phyloP scores from a whole-genome alignment of 2,797 vertebrate genomes.

The Lepilemur septentrionalis region DNA sequence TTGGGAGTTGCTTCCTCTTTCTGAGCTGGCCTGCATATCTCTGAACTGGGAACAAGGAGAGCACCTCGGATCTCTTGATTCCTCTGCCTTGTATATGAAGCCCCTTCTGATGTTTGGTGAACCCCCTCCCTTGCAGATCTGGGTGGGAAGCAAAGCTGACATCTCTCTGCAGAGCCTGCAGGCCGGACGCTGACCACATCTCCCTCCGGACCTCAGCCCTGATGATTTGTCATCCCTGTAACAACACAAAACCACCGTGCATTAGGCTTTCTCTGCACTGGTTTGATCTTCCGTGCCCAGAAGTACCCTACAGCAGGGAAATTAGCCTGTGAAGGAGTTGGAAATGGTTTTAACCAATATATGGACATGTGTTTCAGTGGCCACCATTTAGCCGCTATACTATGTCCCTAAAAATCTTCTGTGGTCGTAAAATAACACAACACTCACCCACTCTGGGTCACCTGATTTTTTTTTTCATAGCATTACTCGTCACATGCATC shows the following conservation, averaged over 20 bases:
- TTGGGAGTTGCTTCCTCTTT: background rate
- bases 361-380: background rate
- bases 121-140: background rate
- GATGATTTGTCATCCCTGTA: no score
- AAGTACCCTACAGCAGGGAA: background rate
- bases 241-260: rapidly evolving
- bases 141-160: background rate
- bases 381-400: background rate
- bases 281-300: background rate
- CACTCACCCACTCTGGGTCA: background rate
- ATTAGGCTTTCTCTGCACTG: background rate
- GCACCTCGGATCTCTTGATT: background rate
- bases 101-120: background rate
- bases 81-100: background rate
- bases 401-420: background rate
- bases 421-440: background rate
- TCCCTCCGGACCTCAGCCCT: background rate
- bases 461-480: background rate
- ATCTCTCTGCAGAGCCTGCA: no score
- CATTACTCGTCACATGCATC: rapidly evolving
- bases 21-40: background rate
- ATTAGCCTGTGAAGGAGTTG: background rate
- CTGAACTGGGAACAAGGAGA: no score
- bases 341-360: background rate
- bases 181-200: background rate